phyloP scores from a whole-genome alignment of 2,113 vertebrate species.

The Bos indicus region DNA sequence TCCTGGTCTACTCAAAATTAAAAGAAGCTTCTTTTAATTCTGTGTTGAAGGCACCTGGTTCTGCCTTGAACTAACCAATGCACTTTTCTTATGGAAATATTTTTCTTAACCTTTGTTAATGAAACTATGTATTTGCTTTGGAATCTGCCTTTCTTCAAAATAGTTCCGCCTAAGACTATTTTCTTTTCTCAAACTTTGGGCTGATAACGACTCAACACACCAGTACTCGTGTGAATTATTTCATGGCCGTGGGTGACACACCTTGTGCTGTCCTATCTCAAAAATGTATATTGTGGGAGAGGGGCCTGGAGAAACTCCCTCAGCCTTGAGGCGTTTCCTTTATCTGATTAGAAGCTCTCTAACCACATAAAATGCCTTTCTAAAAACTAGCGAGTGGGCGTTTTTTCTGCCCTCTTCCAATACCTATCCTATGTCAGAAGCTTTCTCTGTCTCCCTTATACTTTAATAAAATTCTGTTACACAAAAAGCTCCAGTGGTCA shows the following conservation, averaged over 20 bases:
- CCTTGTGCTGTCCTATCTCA: background rate
- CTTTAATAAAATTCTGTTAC: background rate
- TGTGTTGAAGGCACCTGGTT: background rate
- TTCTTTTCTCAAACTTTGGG: background rate
- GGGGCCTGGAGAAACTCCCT: background rate
- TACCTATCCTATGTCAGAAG: background rate
- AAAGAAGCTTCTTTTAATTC: background rate
- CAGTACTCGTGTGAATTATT: background rate
- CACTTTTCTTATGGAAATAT: background rate
- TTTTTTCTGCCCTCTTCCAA: background rate
- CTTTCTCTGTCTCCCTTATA: background rate
- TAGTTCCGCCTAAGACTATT: background rate
- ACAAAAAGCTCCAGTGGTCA: background rate
- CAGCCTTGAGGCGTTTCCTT: background rate
- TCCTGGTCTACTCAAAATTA: background rate
- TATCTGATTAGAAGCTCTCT: background rate
- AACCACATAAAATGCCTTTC: background rate
- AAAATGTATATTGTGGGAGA: background rate
- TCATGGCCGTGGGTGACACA: background rate
- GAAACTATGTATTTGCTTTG: background rate
- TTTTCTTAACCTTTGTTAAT: background rate
- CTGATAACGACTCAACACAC: background rate
- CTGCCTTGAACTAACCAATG: background rate
- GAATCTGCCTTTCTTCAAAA: background rate
- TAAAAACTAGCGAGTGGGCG: background rate